phyloP scores from a whole-genome alignment of 2,797 vertebrate species.

The Huso huso region DNA sequence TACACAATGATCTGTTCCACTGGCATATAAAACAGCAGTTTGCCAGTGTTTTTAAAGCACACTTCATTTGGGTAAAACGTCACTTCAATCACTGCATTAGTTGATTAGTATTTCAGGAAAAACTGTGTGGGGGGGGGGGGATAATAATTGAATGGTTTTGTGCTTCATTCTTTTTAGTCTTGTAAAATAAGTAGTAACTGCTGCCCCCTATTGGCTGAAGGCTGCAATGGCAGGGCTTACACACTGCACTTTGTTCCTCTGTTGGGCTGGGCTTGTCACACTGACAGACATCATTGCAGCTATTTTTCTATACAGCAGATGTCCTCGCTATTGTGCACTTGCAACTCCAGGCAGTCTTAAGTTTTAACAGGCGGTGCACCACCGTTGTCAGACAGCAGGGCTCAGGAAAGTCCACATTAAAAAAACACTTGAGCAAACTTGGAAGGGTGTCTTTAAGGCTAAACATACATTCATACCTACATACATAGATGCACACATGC shows the following conservation, averaged over 20 bases:
- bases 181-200: conserved; percentile 63
- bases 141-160: conserved; percentile 7
- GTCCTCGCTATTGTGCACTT: conserved; percentile 59
- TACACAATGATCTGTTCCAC: too few species aligned
- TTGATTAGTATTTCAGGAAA: conserved; percentile 28
- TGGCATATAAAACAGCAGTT: too few species aligned
- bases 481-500: too few species aligned
- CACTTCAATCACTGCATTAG: conserved; percentile 16
- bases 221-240: conserved; percentile 25
- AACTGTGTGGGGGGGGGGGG: conserved; percentile 6
- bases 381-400: conserved; percentile 13
- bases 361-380: background rate
- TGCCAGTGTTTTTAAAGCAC: too few species aligned
- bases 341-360: conserved; percentile 35
- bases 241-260: conserved; percentile 34
- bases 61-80: background rate
- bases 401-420: too few species aligned
- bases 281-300: conserved; percentile 40
- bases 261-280: conserved; percentile 30
- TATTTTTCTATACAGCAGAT: conserved; percentile 70
- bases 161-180: background rate
- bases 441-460: too few species aligned
- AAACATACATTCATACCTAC: too few species aligned
- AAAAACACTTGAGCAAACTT: too few species aligned
- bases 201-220: conserved; percentile 76